Evolutionary conservation across 2,888 invertebrate species (phyloP), one percentile per base, ranked within the genome.

Genomic region (Parnassius apollo): DNA sequence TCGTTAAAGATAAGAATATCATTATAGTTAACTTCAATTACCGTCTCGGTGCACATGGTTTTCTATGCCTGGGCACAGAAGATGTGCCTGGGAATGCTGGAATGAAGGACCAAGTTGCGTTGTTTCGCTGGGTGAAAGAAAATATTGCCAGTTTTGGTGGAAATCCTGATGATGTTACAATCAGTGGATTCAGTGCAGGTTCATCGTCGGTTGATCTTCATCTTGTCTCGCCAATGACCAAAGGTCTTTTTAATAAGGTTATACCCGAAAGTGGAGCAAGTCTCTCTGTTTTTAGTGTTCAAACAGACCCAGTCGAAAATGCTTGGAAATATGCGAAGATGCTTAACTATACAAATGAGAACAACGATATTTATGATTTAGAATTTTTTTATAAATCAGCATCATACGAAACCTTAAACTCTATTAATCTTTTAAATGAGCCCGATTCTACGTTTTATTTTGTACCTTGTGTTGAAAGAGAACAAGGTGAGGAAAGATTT

Each of bases 41-140:
- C 59, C 77, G 86, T 12, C 65, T 85, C n/a, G 83, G 83, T 10
- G 49, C 72, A 3, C 69, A 72, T 62, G 85, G 85, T 0, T 84
- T 84, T 50, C 69, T 85, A n/a, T 84, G 83, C 66, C 73, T 85
- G 18, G 85, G 85, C 0, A 86, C 85, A 11, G 69, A 76, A 61
- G 76, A 74, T 53, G 71, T 72, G 55, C 86, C 86, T 1, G 87
- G 87, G 1, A 86, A 88, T 57, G 87, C 86, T 25, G 87, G 83
- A 3, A 73, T 86, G 75, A 87, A 87, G 67, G 87, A 88, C 60
- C 84, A 85, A 68, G 75, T 87, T 1, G 79, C 82, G 0, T 66
- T 82, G 35, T 70, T 86, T 9, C 62, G 66, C 1, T 73, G 71
- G 71, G 68, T 72, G 0, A 72, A 82, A 52, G 70, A 69, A 8